Evolutionary conservation across 2,797 vertebrate genomes (phyloP).

Genomic region (Petrocephalus sullivani): DNA sequence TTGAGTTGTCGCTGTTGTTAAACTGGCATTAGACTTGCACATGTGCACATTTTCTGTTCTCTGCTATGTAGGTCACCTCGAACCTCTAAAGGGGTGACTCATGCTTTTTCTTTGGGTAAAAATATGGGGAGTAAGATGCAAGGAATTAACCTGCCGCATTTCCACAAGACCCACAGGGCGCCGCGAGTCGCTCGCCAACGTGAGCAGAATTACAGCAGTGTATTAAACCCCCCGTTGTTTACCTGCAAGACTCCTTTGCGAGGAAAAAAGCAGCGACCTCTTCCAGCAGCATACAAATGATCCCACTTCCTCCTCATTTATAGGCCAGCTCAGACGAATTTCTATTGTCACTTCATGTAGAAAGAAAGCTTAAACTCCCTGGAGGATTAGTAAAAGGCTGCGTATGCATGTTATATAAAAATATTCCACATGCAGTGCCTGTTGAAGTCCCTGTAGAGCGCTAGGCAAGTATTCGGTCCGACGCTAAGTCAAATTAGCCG

Average conservation of each 20-base stretch:
- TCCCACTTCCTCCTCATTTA: background rate
- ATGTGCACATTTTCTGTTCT: slow-evolving; percentile 3
- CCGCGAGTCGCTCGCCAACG: background rate
- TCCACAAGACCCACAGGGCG: background rate
- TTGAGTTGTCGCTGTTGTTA: background rate
- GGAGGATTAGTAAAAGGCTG: background rate
- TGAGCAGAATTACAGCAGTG: background rate
- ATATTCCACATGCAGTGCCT: background rate
- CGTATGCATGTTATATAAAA: background rate
- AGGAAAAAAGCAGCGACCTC: background rate
- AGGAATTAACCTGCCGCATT: background rate
- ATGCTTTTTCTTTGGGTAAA: background rate
- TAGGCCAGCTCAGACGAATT: background rate
- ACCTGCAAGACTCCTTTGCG: background rate
- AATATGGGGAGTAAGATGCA: background rate
- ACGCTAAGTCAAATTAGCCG: background rate
- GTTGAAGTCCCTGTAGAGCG: background rate
- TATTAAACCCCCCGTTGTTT: background rate
- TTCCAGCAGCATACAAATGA: background rate
- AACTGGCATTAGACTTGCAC: background rate
- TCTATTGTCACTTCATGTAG: background rate
- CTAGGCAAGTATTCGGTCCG: background rate
- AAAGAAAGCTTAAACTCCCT: background rate
- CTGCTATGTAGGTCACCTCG: slow-evolving; percentile 1
- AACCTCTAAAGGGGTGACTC: background rate